Evolutionary conservation across 2,888 invertebrate genomes (phyloP), one percentile per base, ranked within the genome.

Genomic region (Boloria selene): DNA sequence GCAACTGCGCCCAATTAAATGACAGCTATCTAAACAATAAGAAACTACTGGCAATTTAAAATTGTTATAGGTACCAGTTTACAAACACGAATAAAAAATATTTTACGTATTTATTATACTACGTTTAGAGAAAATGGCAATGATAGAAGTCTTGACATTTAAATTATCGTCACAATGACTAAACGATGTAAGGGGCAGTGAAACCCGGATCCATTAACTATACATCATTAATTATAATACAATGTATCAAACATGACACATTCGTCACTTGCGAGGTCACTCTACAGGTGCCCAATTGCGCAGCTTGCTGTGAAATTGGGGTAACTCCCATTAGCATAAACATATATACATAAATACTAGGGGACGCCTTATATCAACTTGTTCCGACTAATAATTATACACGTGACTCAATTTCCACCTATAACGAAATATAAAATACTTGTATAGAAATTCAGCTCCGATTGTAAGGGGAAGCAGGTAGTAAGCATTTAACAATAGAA

Each of bases 231-330:
- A 67, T 69, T 68, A 75, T 72, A 72, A 74, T 71, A 76, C 74
- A 79, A 77, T 75, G 73, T 73, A 72, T 63, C 71, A 61, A 72
- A 68, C 31, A 73, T 75, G 78, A 79, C 76, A 78, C 77, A 77
- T 74, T 53, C 67, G 56, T 61, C 52, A 62, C 53, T 47, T 53
- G 70, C 76, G 77, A 80, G 79, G 79, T 79, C 79, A 79, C 63
- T 74, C 64, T 81, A 83, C 80, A 82, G 73, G 77, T 78, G 76
- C 74, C 74, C 76, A 82, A 84, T 85, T 86, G 83, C 84, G 83
- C 81, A 82, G 81, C 77, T 72, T 78, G 77, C 62, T 71, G 74
- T 73, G 72, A 76, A 80, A 75, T 68, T 74, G 72, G 74, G 75
- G 74, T 75, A 72, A 72, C 67, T 66, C 72, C 70, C 58, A 72